Conservation (phyloP, 2,888 invertebrate genomes). For the Rhagonycha fulva region DNA sequence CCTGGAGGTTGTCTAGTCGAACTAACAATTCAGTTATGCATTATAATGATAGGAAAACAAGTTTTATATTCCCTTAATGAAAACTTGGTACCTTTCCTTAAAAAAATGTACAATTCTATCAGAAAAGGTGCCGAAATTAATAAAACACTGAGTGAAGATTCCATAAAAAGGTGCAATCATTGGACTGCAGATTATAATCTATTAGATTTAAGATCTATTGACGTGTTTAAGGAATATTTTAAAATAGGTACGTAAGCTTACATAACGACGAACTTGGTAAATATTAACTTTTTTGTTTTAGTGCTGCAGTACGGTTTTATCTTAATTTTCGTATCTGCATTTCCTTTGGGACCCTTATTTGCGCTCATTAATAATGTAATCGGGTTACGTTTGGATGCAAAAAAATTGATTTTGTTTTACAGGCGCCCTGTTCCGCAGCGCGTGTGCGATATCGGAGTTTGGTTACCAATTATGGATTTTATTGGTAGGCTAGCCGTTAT, state of each 20-base stretch:
- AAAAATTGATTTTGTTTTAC: constrained; percentile 76
- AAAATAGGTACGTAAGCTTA: constrained; percentile 72
- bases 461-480: constrained; percentile 75
- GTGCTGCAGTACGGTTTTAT: constrained; percentile 87
- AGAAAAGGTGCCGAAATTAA: constrained; percentile 57
- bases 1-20: constrained; percentile 87
- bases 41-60: constrained; percentile 88
- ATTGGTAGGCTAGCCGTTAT: constrained; percentile 76
- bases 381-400: constrained; percentile 82
- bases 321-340: constrained; percentile 83
- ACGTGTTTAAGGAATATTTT: constrained; percentile 80
- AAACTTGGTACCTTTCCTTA: constrained; percentile 69
- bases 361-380: constrained; percentile 81
- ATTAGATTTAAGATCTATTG: constrained; percentile 64
- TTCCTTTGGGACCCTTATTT: constrained; percentile 82
- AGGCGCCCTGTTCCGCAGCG: constrained; percentile 75
- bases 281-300: constrained; percentile 45
- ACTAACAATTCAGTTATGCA: constrained; percentile 80
- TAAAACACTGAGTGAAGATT: constrained; percentile 51
- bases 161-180: constrained; percentile 61
- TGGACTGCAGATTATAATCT: constrained; percentile 79
- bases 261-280: not conserved
- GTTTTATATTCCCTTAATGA: constrained; percentile 77
- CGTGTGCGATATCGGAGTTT: constrained; percentile 78
- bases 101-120: constrained; percentile 60